Conservation (phyloP, 2,797 vertebrate species). For the Sebastolobus altivelis region DNA sequence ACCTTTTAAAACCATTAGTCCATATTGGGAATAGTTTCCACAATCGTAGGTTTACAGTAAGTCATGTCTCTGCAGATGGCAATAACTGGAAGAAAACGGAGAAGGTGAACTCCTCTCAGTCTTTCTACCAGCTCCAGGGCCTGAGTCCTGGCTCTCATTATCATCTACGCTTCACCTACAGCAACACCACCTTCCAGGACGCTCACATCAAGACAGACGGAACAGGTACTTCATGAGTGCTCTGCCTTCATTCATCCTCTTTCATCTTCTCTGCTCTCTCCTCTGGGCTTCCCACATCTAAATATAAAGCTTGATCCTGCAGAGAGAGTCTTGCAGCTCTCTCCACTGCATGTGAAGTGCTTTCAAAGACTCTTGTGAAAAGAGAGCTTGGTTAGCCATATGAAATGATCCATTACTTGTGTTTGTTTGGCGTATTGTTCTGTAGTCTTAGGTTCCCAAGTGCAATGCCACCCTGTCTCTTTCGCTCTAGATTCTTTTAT, state of each 20-base stretch:
- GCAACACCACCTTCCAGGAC: conserved; percentile 81
- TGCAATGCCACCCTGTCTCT: conserved; percentile 45
- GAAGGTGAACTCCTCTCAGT: conserved; percentile 87
- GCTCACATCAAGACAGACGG: conserved; percentile 84
- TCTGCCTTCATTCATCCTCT: conserved; percentile 53
- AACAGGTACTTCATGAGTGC: conserved; percentile 76
- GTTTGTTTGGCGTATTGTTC: conserved; percentile 66
- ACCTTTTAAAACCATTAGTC: neutral
- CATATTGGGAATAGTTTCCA: neutral
- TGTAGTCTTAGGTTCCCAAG: conserved; percentile 44
- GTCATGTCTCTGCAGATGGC: conserved; percentile 64
- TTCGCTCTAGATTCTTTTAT: conserved; percentile 46
- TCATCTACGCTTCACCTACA: conserved; percentile 78
- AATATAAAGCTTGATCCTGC: conserved; percentile 64
- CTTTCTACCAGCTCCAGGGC: conserved; percentile 87
- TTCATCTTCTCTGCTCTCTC: conserved; percentile 60
- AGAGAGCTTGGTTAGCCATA: conserved; percentile 59
- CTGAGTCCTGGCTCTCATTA: conserved; percentile 89
- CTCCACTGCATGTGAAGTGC: conserved; percentile 58
- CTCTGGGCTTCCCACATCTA: conserved; percentile 65
- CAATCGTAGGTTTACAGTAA: conserved; percentile 3
- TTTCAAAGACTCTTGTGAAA: conserved; percentile 69
- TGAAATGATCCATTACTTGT: conserved; percentile 71
- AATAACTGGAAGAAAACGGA: conserved; percentile 77
- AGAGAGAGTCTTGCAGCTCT: conserved; percentile 49